Evolutionary conservation across 2,113 vertebrate species (phyloP), one percentile per base, ranked within the genome.

Genomic region (Dendrocopos noguchii): DNA sequence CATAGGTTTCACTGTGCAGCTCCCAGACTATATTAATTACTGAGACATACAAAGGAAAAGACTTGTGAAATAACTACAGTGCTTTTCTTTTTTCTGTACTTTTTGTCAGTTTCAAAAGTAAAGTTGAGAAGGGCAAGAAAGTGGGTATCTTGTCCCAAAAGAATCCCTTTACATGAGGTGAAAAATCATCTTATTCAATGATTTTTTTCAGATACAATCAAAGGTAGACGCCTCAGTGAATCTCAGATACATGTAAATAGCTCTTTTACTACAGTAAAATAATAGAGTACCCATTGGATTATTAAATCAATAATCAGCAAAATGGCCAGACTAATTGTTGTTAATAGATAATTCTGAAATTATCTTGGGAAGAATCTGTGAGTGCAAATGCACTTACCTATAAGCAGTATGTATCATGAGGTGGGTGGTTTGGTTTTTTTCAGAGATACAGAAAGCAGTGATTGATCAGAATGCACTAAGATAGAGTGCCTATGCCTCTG

Each of bases 311-410:
- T 61, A 34, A 1, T 84, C 63, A 76, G 34, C 63, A 88, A 91
- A 60, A 64, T 93, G 56, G 18, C 59, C 47, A 59, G 28, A 13
- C 11, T 91, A 76, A 71, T 82, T 44, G 25, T 76, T 84, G 25
- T 84, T 87, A 64, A 67, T 91, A 44, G 52, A 53, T 67, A 84
- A 89, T 88, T 93, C 73, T 90, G 52, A 73, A 79, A 92, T 87
- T 77, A 71, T 71, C 57, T 77, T 80, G 36, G 68, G 42, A 83
- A 87, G 65, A 92, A 74, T 85, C n/a, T 70, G 15, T 67, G 34
- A 59, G 59, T 80, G 56, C 47, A 93, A 74, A 55, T 83, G 64
- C 31, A 25, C 33, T 87, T 80, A 46, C 7, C 29, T 84, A 44
- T 39, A 46, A 76, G 46, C 28, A 60, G n/a, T 36, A 24, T 42